Evolutionary conservation across 2,797 vertebrate genomes (phyloP), one percentile per base, ranked within the genome.

Genomic region (Petrocephalus sullivani): DNA sequence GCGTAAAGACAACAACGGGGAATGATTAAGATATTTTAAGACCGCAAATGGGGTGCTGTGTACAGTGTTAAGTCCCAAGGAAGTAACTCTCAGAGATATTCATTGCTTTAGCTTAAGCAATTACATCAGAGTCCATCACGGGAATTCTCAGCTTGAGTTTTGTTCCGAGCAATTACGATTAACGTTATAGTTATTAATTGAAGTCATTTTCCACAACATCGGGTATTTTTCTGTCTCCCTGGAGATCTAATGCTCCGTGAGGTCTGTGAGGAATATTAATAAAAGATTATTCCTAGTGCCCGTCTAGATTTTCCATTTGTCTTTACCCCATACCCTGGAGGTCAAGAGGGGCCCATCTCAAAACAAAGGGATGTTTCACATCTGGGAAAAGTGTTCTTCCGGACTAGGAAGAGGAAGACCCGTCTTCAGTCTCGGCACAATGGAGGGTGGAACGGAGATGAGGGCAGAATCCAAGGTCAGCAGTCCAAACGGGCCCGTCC

Each of bases 51-150:
- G 96, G 96, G 97, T 97, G 98, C 98, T 98, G 97, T 75, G 53
- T 86, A 46, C 28, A 98, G 97, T 96, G 96, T 97, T 96, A 97
- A 95, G 96, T 97, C 97, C 67, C 97, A 96, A 95, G 97, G 96
- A 98, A 99, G 98, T 98, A 98, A 96, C 95, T 94, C 84, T 88
- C 96, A 96, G 93, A 97, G 97, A 97, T 96, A 96, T 96, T 97
- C 95, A 90, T 97, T 96, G 97, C 97, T 92, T 95, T 97, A 97
- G 97, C 97, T 98, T 97, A 96, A 96, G 97, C 96, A 96, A 99
- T 99, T 98, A 98, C 96, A 97, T 97, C 97, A 97, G 98, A 98
- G 98, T 99, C 97, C 96, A 98, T 98, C 95, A 95, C 97, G 97
- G 97, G 97, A 98, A 97, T 99, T 97, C 96, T 89, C 97, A 97